phyloP scores from a whole-genome alignment of 2,888 invertebrate genomes.

The Drosophila formosana region DNA sequence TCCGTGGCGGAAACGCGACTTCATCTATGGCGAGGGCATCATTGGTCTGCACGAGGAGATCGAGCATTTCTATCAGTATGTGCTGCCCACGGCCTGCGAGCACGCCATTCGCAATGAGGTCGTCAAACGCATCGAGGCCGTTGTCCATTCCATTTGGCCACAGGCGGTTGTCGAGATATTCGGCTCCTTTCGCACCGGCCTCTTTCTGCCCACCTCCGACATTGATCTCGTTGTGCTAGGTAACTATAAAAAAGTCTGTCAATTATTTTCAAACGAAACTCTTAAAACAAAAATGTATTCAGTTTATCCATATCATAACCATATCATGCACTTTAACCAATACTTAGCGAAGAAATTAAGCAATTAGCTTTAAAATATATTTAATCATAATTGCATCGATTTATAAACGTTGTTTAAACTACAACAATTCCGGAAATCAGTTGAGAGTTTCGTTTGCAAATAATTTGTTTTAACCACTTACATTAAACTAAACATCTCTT shows the following conservation, averaged over 20 bases:
- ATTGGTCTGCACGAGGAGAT: conserved; percentile 98
- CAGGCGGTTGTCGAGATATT: conserved; percentile 98
- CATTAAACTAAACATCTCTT: not conserved
- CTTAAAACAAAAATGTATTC: not conserved
- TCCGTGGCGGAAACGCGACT: conserved; percentile 94
- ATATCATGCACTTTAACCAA: no score
- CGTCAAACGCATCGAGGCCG: conserved; percentile 94
- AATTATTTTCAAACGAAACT: not conserved
- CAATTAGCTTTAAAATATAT: no score
- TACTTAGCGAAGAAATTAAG: no score
- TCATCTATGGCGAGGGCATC: conserved; percentile 92
- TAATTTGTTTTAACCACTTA: not conserved
- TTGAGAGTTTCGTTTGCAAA: not conserved
- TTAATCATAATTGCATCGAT: no score
- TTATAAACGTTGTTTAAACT: no score
- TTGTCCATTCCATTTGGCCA: conserved; percentile 96
- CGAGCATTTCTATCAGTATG: conserved; percentile 97
- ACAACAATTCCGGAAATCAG: no score
- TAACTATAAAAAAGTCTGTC: conserved; percentile 26
- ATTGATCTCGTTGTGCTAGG: conserved; percentile 90
- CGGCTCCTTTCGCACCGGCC: conserved; percentile 98
- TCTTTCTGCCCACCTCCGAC: conserved; percentile 98
- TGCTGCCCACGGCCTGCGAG: conserved; percentile 96
- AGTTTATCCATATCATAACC: no score
- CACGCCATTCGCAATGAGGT: conserved; percentile 95